Base-by-base conservation (phyloP, 2,797 vertebrate species). In the Coendou prehensilis region DNA sequence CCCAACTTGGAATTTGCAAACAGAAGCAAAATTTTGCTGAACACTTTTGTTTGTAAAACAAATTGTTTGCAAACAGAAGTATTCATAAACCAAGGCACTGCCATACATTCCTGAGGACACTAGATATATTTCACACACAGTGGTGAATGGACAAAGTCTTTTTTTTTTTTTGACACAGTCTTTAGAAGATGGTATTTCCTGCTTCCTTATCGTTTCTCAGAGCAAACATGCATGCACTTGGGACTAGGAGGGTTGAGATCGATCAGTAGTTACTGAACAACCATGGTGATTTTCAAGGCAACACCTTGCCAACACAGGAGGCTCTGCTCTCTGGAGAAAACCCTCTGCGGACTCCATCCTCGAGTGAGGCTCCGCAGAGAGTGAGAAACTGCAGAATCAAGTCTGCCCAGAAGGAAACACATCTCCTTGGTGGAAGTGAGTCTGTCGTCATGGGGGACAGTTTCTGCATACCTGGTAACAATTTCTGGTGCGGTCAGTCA, bases 381-480 rank as follows among this genome's bases (percentile, higher is more conserved):
- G 15, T n/a, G 17, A 78, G 41, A 37, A 71, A 71, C 28, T 73
- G 28, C 61, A 15, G 30, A 82, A 20, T 11, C 26, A 81, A 73
- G 15, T 41, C 30, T 63, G 37, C 37, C 30, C 45, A 13, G 41
- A 83, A 85, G 45, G 45, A 93, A 54, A 52, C 13, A 14, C 30
- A 6, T 33, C 59, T 13, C 20, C 14, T 79, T 28, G 47, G 20
- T 69, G 30, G 71, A 11, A 11, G 6, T 10, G 11, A 37, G 13
- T 71, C 26, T 1, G 23, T 26, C 52, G n/a, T 64, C 45, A 20
- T 28, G 30, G n/a, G 45, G 45, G 87, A 56, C 1, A 13, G 54
- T 30, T 45, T 23, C 89, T 83, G 76, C 79, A 20, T 88, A 93
- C 94, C 91, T 93, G 94, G 28, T 93, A 91, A 85, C 80, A 88